Evolutionary conservation across 2,888 invertebrate species (phyloP).

Genomic region (Cryptophagus acutangulus): DNA sequence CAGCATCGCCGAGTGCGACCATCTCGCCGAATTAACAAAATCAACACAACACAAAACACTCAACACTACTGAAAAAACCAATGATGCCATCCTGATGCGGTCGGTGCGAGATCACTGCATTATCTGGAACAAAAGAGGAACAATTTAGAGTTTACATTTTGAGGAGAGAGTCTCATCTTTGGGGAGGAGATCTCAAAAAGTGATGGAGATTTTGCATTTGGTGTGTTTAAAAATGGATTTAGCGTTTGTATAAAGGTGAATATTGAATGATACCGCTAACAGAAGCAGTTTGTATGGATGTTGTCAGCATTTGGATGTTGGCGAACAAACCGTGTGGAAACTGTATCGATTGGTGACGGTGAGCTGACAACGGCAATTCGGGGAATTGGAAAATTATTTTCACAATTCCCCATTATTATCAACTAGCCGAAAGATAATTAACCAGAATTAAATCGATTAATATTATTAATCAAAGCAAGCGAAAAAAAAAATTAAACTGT

Average conservation of each 20-base stretch:
- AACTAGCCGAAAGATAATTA: no score
- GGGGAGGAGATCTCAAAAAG: no score
- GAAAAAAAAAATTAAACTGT: no score
- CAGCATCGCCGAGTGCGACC: conserved; percentile 52
- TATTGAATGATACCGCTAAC: conserved; percentile 3
- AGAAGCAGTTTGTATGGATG: conserved; percentile 7
- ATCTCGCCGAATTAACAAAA: conserved; percentile 41
- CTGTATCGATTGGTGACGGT: conserved; percentile 24
- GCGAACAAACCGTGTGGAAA: conserved; percentile 13
- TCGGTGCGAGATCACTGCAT: conserved; percentile 24
- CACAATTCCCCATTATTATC: no score
- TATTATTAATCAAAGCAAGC: no score
- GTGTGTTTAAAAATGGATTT: no score
- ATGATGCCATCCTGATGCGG: conserved; percentile 24
- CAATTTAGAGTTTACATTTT: no score
- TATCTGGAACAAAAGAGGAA: conserved; percentile 30
- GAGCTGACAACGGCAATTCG: conserved; percentile 21
- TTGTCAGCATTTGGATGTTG: conserved; percentile 6
- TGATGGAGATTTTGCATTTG: no score
- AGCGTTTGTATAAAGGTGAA: conserved; percentile 6
- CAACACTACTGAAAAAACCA: conserved; percentile 30
- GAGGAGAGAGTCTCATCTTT: no score
- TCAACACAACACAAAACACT: conserved; percentile 36
- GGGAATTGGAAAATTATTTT: conserved; percentile 22
- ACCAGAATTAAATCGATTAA: no score